Evolutionary conservation across 2,888 invertebrate genomes (phyloP).

Genomic region (Lymantria monacha): DNA sequence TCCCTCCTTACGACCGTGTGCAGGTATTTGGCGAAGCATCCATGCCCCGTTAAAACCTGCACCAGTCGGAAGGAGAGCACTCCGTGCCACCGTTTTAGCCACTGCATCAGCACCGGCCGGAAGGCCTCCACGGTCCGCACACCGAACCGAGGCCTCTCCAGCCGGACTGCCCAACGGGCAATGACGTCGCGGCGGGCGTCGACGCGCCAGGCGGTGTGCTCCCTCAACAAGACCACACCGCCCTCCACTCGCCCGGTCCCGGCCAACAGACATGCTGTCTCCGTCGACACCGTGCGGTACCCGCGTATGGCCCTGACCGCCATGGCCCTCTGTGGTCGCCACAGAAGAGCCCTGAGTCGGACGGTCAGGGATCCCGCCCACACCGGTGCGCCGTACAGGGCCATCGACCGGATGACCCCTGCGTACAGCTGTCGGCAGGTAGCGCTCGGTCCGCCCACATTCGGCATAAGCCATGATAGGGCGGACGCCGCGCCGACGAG

Average conservation of each 20-base stretch:
- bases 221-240: background rate
- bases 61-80: background rate
- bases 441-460: too few species aligned
- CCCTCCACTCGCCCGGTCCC: background rate
- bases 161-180: conserved; percentile 4
- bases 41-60: background rate
- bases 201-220: background rate
- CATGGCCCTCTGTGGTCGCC: too few species aligned
- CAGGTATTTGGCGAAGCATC: background rate
- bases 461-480: too few species aligned
- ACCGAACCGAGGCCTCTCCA: background rate
- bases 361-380: too few species aligned
- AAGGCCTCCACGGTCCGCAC: background rate
- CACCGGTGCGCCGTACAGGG: too few species aligned
- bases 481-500: too few species aligned
- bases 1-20: background rate
- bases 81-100: background rate
- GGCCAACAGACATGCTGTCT: background rate
- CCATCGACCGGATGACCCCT: too few species aligned
- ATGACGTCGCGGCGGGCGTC: conserved; percentile 17
- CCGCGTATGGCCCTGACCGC: too few species aligned
- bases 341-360: too few species aligned
- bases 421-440: too few species aligned
- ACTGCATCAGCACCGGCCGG: background rate
- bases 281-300: too few species aligned